Evolutionary conservation across 1,140 invertebrate genomes (phyloP), one percentile per base, ranked within the genome.

Genomic region (Battus philenor): DNA sequence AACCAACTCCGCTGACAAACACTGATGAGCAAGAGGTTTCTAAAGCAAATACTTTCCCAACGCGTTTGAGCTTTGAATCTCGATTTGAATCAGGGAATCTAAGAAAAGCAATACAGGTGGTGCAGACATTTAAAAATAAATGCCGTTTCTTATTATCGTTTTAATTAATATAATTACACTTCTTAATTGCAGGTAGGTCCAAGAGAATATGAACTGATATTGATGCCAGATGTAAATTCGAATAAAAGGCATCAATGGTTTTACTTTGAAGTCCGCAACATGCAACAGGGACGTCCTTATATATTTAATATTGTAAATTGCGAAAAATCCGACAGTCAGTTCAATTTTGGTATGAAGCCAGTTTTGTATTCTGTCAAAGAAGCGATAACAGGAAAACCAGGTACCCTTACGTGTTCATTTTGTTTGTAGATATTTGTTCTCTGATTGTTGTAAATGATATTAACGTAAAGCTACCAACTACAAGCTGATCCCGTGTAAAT

Each of bases 291-390:
- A 29, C 71, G 88, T 0, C 85, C 90, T 0, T 97, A 97, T 65
- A 90, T 91, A 13, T 97, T 98, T 80, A 97, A 97, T 79, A 95
- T 98, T 24, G 90, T 97, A 32, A 97, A 98, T 83, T 95, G 94
- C 86, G 93, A 96, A 65, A 97, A 97, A 77, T 88, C 90, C 9
- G 94, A 94, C 79, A 96, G 94, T 50, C 94, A 97, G 80, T 97
- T 96, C 73, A 96, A 96, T 75, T 93, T 92, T 79, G 95, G 95
- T 7, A 97, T 97, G 95, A 94, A 95, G 70, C 96, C 96, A 17
- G 90, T 97, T n/a, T 79, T 97, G 68, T 97, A 93, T 80, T 97
- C 95, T 15, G 93, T 95, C 2, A 88, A 80, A 38, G 93, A 95
- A 54, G 90, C 93, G 1, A 76, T 90, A 30, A 59, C 89, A 18